Evolutionary conservation across 2,888 invertebrate genomes (phyloP).

Genomic region (Leucozona laternaria): DNA sequence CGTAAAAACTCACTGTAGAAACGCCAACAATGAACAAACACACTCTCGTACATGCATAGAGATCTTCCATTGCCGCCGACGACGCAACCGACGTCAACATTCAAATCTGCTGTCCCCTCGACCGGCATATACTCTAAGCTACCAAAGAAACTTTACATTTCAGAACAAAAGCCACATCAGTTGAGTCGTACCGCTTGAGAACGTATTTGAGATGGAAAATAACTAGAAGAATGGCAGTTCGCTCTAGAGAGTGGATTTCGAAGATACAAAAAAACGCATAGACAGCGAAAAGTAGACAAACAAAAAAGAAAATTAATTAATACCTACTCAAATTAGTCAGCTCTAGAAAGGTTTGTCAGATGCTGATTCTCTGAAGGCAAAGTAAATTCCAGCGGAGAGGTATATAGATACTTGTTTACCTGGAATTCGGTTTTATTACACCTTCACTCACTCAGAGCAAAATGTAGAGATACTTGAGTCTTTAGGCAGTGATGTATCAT

Average conservation of each 20-base stretch:
- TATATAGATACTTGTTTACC: constrained; percentile 16
- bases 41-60: neutral
- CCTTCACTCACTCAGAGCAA: neutral
- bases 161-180: constrained; percentile 35
- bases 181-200: constrained; percentile 50
- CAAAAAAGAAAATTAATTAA: neutral
- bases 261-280: constrained; percentile 8
- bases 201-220: constrained; percentile 51
- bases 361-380: neutral
- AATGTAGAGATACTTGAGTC: neutral
- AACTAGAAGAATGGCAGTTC: neutral
- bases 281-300: constrained; percentile 3
- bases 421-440: constrained; percentile 10
- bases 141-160: constrained; percentile 51
- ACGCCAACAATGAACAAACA: neutral
- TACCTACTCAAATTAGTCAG: neutral
- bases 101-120: neutral
- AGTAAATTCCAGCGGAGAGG: neutral
- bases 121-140: neutral
- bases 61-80: neutral
- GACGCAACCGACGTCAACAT: neutral
- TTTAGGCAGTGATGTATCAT: neutral
- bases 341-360: neutral
- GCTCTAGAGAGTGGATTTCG: neutral
- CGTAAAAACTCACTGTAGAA: constrained; percentile 15